These are phyloP conservation scores for Ctenopoma multispine DNA, from an alignment of 2,797 vertebrate genomes.

Conservation along the genomic window DNA sequence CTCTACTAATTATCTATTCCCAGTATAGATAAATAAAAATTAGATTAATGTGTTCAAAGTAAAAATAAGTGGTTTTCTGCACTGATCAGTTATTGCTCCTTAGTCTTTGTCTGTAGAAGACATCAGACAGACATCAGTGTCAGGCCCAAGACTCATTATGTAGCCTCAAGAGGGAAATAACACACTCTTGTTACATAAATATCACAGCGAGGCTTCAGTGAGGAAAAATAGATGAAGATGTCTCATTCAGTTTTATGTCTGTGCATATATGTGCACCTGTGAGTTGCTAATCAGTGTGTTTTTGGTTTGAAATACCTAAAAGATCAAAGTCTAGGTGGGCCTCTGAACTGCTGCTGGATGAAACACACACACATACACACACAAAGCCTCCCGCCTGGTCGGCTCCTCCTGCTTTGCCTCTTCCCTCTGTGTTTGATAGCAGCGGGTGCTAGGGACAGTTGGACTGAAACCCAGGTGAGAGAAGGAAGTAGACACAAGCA, in stretches of 20 bases:
- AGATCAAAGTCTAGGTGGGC: slow-evolving; percentile 68
- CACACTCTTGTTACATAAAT: slow-evolving; percentile 39
- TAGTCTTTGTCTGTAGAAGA: slow-evolving; percentile 19
- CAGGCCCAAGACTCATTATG: slow-evolving; percentile 20
- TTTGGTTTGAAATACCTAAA: slow-evolving; percentile 41
- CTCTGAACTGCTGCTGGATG: slow-evolving; percentile 59
- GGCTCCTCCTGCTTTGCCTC: slow-evolving; percentile 21
- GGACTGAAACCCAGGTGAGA: slow-evolving; percentile 57
- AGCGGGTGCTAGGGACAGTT: slow-evolving; percentile 48
- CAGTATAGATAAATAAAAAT: neutral
- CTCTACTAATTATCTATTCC: neutral
- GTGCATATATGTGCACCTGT: slow-evolving; percentile 52
- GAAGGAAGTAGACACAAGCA: slow-evolving; percentile 35
- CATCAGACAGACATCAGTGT: slow-evolving; percentile 10
- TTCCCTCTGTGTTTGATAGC: slow-evolving; percentile 20
- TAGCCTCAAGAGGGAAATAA: slow-evolving; percentile 38
- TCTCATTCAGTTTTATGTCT: slow-evolving; percentile 39
- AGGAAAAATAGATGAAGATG: slow-evolving; percentile 46
- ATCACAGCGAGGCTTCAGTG: slow-evolving; percentile 37
- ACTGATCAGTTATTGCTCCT: slow-evolving; percentile 30
- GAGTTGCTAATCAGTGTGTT: slow-evolving; percentile 60
- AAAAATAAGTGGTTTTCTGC: slow-evolving; percentile 7
- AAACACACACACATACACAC: slow-evolving; percentile 22
- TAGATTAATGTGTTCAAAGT: neutral
- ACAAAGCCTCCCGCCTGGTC: slow-evolving; percentile 1